These are phyloP conservation scores for Leptodactylus fallax DNA, from an alignment of 2,797 vertebrate genomes.

Conservation along the genomic window DNA sequence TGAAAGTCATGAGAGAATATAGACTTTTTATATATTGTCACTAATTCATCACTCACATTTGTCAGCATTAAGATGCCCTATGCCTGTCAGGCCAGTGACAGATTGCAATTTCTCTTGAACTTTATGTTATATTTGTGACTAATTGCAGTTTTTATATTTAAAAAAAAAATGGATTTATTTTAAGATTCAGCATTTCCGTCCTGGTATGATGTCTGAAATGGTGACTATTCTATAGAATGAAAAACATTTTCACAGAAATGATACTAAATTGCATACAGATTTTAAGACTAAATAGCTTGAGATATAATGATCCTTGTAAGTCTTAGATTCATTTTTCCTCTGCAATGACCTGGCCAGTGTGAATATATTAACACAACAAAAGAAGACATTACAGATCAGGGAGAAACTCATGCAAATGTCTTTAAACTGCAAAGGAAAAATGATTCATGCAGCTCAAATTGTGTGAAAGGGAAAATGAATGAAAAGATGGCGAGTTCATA, in stretches of 20 bases:
- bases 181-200: slow-evolving; percentile 78
- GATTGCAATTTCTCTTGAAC: neutral
- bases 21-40: slow-evolving; percentile 82
- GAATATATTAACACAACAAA: slow-evolving; percentile 66
- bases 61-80: slow-evolving; percentile 82
- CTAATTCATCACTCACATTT: slow-evolving; percentile 80
- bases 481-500: slow-evolving; percentile 68
- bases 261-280: slow-evolving; percentile 35
- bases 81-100: slow-evolving; percentile 70
- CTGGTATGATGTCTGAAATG: slow-evolving; percentile 70
- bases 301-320: slow-evolving; percentile 54
- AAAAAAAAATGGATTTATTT: slow-evolving; percentile 72
- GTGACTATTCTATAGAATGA: slow-evolving; percentile 61
- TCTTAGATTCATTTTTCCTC: slow-evolving; percentile 45
- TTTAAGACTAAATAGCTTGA: slow-evolving; percentile 37
- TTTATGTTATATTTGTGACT: slow-evolving; percentile 76
- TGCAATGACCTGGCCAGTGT: slow-evolving; percentile 53
- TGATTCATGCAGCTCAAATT: slow-evolving; percentile 56
- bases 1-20: slow-evolving; percentile 89
- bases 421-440: slow-evolving; percentile 54
- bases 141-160: slow-evolving; percentile 85
- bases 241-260: slow-evolving; percentile 56
- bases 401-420: slow-evolving; percentile 60
- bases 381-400: slow-evolving; percentile 63
- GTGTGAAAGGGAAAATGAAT: slow-evolving; percentile 64